Evolutionary conservation across 2,113 vertebrate species (phyloP).

Genomic region (Neotragus moschatus): DNA sequence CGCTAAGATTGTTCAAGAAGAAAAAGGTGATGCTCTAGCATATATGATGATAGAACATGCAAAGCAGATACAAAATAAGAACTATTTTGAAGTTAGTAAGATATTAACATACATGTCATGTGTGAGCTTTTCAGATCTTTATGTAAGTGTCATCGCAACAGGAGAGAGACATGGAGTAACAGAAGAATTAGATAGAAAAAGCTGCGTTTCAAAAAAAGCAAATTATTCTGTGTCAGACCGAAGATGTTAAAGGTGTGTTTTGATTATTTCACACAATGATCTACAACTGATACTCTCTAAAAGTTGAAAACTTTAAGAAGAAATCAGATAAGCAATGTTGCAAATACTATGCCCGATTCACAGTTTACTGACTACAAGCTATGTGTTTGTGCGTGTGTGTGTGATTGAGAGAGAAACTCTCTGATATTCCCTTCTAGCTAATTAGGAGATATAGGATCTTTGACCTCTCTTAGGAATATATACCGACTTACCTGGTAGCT

Average conservation of each 20-base stretch:
- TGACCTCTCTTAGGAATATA: conserved; percentile 6
- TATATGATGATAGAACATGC: not conserved
- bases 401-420: not conserved
- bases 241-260: not conserved
- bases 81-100: not conserved
- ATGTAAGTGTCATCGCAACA: not conserved
- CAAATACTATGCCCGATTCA: not conserved
- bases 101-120: not conserved
- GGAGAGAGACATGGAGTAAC: not conserved
- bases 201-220: not conserved
- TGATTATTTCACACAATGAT: not conserved
- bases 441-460: not conserved
- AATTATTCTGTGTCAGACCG: not conserved
- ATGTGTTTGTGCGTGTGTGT: not conserved
- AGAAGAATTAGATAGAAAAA: not conserved
- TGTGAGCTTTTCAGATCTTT: not conserved
- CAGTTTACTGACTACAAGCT: not conserved
- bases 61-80: not conserved
- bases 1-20: not conserved
- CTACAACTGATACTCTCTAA: not conserved
- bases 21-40: not conserved
- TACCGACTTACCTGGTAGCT: not conserved
- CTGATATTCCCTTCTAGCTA: not conserved
- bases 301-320: not conserved
- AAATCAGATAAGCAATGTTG: not conserved